Conservation (phyloP, 2,888 invertebrate species). For the Yponomeuta cagnagella region DNA sequence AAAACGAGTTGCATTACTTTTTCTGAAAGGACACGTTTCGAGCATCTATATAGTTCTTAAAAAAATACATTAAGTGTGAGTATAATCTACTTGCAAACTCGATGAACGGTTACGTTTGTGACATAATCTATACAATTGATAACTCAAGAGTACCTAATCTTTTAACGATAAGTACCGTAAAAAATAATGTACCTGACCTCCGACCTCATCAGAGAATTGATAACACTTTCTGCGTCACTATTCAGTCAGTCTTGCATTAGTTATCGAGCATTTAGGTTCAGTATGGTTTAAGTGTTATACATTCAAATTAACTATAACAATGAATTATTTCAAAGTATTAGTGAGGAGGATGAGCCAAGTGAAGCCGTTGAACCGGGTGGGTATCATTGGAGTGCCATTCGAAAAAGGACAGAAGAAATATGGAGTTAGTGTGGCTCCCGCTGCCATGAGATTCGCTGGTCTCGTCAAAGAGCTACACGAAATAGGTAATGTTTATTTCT, state of each 20-base stretch:
- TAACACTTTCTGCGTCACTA: conserved; percentile 20
- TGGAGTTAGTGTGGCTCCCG: conserved; percentile 84
- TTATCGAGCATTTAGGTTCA: not conserved
- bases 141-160: conserved; percentile 20
- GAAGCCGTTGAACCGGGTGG: conserved; percentile 71
- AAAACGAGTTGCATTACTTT: too few relatives aligned
- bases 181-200: conserved; percentile 32
- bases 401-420: conserved; percentile 84
- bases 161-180: conserved; percentile 11
- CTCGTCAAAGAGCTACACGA: conserved; percentile 76
- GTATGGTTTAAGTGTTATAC: not conserved
- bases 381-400: conserved; percentile 88
- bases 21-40: too few relatives aligned
- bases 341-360: conserved; percentile 45
- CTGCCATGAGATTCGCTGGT: conserved; percentile 78
- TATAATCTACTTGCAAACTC: too few relatives aligned
- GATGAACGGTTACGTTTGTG: not conserved
- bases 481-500: conserved; percentile 68
- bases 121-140: conserved; percentile 3
- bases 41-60: too few relatives aligned
- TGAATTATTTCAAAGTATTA: conserved; percentile 49
- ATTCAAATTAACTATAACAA: conserved; percentile 27
- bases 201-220: conserved; percentile 29
- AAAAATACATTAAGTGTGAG: too few relatives aligned
- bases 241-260: not conserved